Evolutionary conservation across 2,888 invertebrate species (phyloP).

Genomic region (Tenthredo distinguenda): DNA sequence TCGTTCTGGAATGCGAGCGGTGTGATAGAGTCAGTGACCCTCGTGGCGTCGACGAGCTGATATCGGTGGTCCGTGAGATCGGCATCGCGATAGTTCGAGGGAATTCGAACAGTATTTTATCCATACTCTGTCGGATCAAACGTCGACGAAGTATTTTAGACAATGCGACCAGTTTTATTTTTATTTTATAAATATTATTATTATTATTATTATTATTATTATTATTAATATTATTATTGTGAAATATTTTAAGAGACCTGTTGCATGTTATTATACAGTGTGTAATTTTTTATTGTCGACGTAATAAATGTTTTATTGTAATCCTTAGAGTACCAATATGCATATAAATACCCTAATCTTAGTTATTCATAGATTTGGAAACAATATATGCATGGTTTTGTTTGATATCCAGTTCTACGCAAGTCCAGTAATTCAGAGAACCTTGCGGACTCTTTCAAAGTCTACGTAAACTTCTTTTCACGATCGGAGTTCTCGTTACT

Average conservation of each 20-base stretch:
- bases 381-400: background rate
- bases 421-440: background rate
- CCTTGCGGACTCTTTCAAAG: background rate
- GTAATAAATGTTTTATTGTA: conserved; percentile 71
- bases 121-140: too few relatives aligned
- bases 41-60: too few relatives aligned
- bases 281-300: conserved; percentile 75
- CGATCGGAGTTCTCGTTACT: background rate
- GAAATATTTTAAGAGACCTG: conserved; percentile 76
- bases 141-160: too few relatives aligned
- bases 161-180: too few relatives aligned
- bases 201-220: conserved; percentile 23
- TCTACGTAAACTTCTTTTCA: background rate
- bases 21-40: too few relatives aligned
- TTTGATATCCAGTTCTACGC: background rate
- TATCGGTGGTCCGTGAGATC: background rate
- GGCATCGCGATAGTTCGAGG: background rate
- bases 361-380: background rate
- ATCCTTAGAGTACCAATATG: background rate
- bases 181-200: background rate
- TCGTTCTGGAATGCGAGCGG: too few relatives aligned
- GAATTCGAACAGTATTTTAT: too few relatives aligned
- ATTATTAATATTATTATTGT: conserved; percentile 65
- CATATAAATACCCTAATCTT: background rate
- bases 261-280: conserved; percentile 70